Percentiles rank a stretch among this genome's conserved stretches.
Conservation (phyloP, 2,113 vertebrate genomes). For the Sturnira hondurensis region DNA sequence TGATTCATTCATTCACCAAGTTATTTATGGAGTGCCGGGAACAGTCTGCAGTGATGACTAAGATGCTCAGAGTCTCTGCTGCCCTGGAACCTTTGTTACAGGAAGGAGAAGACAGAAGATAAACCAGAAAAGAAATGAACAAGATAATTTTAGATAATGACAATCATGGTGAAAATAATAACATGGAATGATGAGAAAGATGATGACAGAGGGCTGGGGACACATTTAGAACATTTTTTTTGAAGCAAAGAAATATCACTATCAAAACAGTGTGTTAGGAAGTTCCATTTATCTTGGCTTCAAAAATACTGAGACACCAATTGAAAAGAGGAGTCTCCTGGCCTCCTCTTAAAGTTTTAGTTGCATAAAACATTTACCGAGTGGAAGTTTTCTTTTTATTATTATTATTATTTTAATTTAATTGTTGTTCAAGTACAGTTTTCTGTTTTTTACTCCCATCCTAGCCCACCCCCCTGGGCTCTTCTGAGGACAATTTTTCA, state of each 20-base stretch:
- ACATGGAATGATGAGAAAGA: neutral
- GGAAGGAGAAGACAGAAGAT: neutral
- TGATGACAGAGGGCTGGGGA: neutral
- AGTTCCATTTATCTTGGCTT: slow-evolving; percentile 18
- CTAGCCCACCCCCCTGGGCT: no score
- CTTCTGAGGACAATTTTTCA: neutral
- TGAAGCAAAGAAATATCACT: slow-evolving; percentile 8
- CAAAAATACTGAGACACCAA: neutral
- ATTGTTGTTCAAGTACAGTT: no score
- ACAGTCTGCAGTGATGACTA: neutral
- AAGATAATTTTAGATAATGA: neutral
- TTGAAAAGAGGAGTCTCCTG: neutral
- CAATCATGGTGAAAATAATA: neutral
- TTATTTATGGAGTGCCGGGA: neutral
- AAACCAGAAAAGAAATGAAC: neutral
- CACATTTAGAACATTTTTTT: neutral
- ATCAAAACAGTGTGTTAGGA: slow-evolving; percentile 8
- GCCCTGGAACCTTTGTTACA: neutral
- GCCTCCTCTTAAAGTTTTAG: neutral
- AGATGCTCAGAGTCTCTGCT: neutral
- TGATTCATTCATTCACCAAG: neutral
- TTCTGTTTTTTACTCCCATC: no score
- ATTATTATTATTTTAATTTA: no score
- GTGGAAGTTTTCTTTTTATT: neutral
- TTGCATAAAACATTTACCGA: slow-evolving; percentile 40